Evolutionary conservation across 2,797 vertebrate species (phyloP).

Genomic region (Chiloscyllium punctatum): DNA sequence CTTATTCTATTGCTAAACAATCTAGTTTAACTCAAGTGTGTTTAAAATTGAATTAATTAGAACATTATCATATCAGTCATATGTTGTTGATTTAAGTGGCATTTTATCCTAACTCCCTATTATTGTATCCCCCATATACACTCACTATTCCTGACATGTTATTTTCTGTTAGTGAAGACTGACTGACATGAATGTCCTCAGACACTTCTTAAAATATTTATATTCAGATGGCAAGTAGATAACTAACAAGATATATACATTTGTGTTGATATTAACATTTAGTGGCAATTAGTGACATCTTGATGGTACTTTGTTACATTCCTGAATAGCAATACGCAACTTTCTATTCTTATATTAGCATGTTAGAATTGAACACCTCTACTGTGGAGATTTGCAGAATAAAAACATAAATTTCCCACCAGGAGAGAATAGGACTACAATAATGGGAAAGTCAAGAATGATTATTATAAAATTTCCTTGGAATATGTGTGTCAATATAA

Average conservation of each 20-base stretch:
- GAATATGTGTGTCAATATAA: background rate
- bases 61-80: background rate
- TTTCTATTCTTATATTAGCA: background rate
- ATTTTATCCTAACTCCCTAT: background rate
- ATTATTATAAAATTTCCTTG: background rate
- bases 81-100: background rate
- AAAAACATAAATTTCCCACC: too few species aligned
- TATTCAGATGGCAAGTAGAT: background rate
- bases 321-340: background rate
- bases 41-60: background rate
- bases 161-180: background rate
- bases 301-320: background rate
- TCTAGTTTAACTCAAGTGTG: background rate
- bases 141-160: background rate
- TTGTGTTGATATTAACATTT: background rate
- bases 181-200: background rate
- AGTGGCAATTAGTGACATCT: too few species aligned
- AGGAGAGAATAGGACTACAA: background rate
- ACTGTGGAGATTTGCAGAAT: background rate
- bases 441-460: background rate
- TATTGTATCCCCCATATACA: background rate
- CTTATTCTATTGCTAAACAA: background rate
- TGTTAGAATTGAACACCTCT: background rate
- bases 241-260: background rate
- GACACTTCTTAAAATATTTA: background rate